Percentiles rank a stretch among this genome's conserved stretches.
Evolutionary conservation across 1,140 invertebrate genomes (phyloP).

Genomic region (Palaemon carinicauda): DNA sequence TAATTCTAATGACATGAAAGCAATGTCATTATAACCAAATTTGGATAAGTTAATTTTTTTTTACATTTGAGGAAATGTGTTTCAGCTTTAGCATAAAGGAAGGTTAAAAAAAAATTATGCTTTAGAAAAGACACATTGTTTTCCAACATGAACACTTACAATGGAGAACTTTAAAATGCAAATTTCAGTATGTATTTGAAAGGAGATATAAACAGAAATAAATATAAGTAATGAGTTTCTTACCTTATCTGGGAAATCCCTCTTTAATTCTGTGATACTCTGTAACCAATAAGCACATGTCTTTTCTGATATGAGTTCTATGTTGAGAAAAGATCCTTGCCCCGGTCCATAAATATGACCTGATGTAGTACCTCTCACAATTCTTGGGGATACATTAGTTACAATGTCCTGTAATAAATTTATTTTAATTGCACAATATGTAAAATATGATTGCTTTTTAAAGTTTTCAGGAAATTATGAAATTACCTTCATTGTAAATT

Average conservation of each 20-base stretch:
- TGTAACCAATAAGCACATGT: slow-evolving; percentile 90
- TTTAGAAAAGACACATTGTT: too few species aligned
- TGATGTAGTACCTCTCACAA: slow-evolving; percentile 91
- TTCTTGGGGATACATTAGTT: slow-evolving; percentile 96
- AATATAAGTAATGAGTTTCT: slow-evolving; percentile 58
- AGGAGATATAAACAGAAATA: too few species aligned
- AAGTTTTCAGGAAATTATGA: too few species aligned
- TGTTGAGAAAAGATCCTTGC: slow-evolving; percentile 95
- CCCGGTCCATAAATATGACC: slow-evolving; percentile 92
- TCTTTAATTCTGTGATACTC: slow-evolving; percentile 88
- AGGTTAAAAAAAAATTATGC: too few species aligned
- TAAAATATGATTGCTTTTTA: too few species aligned
- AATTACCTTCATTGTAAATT: too few species aligned
- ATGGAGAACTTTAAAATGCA: too few species aligned
- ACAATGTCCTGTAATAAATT: slow-evolving; percentile 78
- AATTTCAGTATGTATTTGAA: too few species aligned
- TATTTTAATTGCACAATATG: too few species aligned
- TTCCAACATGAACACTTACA: too few species aligned
- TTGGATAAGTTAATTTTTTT: not conserved
- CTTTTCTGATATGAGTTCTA: slow-evolving; percentile 98
- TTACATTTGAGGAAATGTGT: not conserved
- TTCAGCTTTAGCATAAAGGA: too few species aligned
- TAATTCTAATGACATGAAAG: not conserved
- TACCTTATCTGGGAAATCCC: slow-evolving; percentile 87
- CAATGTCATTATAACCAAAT: not conserved